Percentiles rank a stretch among this genome's conserved stretches.
phyloP scores from a whole-genome alignment of 2,113 vertebrate species.

The Hiodon alosoides region DNA sequence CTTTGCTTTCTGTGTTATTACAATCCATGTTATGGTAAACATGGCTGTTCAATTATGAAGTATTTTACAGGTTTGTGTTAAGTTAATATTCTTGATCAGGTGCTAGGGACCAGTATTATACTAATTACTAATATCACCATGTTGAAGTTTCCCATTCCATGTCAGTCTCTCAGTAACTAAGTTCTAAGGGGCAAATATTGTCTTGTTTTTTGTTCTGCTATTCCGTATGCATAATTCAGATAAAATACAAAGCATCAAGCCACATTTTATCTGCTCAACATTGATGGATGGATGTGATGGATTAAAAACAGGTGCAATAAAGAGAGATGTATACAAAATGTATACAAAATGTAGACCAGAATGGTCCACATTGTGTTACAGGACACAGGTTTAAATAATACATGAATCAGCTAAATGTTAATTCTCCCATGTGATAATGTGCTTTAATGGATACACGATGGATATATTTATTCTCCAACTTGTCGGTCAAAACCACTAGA shows the following conservation, averaged over 20 bases:
- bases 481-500: background rate
- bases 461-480: background rate
- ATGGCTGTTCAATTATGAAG: background rate
- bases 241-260: background rate
- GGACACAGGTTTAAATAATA: too few relatives aligned
- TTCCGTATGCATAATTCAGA: too few relatives aligned
- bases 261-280: slow-evolving; percentile 2
- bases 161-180: background rate
- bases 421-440: background rate
- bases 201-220: background rate
- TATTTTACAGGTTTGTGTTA: background rate
- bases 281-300: background rate
- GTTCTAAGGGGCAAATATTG: background rate
- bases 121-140: background rate
- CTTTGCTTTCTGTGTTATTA: background rate
- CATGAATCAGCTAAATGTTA: background rate
- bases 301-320: too few relatives aligned
- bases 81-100: background rate
- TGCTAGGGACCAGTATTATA: background rate
- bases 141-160: background rate
- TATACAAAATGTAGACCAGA: too few relatives aligned
- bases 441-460: background rate
- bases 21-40: background rate
- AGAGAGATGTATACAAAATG: too few relatives aligned
- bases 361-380: too few relatives aligned